Conservation (phyloP, 2,797 vertebrate genomes). For the Tapirus indicus region DNA sequence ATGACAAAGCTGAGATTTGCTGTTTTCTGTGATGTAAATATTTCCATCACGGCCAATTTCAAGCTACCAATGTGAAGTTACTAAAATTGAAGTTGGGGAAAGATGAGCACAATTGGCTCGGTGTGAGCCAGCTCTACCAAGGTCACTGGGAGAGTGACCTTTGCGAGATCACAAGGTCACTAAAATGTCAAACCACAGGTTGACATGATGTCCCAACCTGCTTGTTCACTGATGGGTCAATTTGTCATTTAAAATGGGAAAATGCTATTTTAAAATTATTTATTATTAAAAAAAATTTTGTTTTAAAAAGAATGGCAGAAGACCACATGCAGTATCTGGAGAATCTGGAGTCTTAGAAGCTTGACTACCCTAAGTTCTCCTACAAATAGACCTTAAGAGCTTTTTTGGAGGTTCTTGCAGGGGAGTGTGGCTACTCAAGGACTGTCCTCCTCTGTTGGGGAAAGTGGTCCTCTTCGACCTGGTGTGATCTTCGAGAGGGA, state of each 20-base stretch:
- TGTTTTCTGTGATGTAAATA: conserved; percentile 7
- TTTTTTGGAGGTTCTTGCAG: not conserved
- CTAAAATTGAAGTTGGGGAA: not conserved
- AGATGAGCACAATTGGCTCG: not conserved
- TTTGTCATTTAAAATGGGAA: conserved; percentile 31
- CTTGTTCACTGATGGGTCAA: not conserved
- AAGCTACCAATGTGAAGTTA: not conserved
- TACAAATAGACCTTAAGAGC: not conserved
- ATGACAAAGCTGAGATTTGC: not conserved
- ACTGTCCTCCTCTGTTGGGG: not conserved
- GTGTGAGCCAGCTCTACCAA: not conserved
- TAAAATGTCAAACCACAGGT: not conserved
- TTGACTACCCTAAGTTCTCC: not conserved
- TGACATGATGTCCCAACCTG: not conserved
- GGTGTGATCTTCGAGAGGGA: not conserved
- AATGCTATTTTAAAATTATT: too few species aligned
- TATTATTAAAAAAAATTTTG: not conserved
- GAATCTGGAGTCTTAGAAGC: not conserved
- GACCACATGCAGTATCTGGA: not conserved
- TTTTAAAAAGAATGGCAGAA: not conserved
- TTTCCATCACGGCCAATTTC: not conserved
- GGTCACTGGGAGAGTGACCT: not conserved
- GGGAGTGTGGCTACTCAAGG: not conserved
- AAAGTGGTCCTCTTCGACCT: not conserved
- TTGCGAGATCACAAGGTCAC: not conserved